Conservation (phyloP, 2,113 vertebrate species). For the Psilopogon haemacephalus region DNA sequence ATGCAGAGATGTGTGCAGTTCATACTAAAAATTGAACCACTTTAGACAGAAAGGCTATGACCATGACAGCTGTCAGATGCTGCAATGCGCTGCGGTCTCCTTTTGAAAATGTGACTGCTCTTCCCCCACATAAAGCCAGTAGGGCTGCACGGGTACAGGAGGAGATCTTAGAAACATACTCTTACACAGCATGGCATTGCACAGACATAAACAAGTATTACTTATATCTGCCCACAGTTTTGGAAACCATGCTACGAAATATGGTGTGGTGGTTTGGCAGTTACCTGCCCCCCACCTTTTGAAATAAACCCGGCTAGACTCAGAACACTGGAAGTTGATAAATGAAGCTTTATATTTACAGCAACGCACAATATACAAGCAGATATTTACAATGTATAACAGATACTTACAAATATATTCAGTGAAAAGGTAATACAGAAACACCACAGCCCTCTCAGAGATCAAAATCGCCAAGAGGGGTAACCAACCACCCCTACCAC, state of each 20-base stretch:
- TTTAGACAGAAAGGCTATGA: not conserved
- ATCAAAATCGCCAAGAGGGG: too few species aligned
- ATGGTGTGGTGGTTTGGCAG: too few species aligned
- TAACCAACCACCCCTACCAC: too few species aligned
- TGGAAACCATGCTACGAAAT: not conserved
- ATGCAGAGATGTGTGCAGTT: not conserved
- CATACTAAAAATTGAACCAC: not conserved
- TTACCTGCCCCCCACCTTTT: too few species aligned
- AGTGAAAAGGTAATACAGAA: too few species aligned
- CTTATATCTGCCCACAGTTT: not conserved
- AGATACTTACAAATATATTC: too few species aligned
- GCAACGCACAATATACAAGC: too few species aligned
- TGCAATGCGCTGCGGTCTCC: not conserved
- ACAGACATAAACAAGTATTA: not conserved
- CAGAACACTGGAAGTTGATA: too few species aligned
- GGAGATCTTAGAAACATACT: not conserved
- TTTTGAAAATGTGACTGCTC: not conserved
- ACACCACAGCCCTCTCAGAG: too few species aligned
- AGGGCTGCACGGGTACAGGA: not conserved
- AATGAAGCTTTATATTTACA: too few species aligned
- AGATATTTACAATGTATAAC: too few species aligned
- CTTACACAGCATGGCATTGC: not conserved
- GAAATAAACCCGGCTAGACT: too few species aligned
- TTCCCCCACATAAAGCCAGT: not conserved
- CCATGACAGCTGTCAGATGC: not conserved